Percentiles rank a stretch among this genome's conserved stretches.
These are phyloP conservation scores for Cotesia vestalis DNA, from an alignment of 1,140 invertebrate genomes.

Conservation along the genomic window DNA sequence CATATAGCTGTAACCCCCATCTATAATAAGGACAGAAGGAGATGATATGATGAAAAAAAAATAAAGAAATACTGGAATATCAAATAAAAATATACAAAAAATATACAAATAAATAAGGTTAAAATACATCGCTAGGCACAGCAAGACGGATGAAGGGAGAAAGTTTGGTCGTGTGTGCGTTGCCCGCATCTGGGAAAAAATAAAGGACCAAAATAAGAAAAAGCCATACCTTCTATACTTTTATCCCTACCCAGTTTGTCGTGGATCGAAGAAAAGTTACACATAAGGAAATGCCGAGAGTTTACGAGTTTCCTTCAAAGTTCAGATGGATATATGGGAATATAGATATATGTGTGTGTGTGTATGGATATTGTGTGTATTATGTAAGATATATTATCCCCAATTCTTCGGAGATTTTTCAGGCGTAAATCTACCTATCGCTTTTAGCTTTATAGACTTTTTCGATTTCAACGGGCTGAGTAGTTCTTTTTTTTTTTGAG, in stretches of 20 bases:
- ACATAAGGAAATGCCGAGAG: slow-evolving; percentile 11
- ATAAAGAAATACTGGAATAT: slow-evolving; percentile 17
- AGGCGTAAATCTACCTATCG: slow-evolving; percentile 19
- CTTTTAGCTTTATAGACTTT: neutral
- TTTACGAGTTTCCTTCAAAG: slow-evolving; percentile 19
- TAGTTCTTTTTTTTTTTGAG: too few relatives aligned
- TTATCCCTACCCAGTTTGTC: too few relatives aligned
- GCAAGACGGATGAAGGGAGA: slow-evolving; percentile 4
- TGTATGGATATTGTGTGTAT: too few relatives aligned
- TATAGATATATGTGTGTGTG: too few relatives aligned
- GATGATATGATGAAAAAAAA: slow-evolving; percentile 5
- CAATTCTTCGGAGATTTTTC: slow-evolving; percentile 5
- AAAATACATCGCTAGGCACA: slow-evolving; percentile 19
- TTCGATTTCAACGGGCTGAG: neutral
- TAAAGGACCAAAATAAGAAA: neutral
- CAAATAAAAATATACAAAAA: slow-evolving; percentile 20
- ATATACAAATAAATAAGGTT: slow-evolving; percentile 22
- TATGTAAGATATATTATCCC: neutral
- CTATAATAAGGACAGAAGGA: slow-evolving; percentile 1
- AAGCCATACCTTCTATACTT: too few relatives aligned
- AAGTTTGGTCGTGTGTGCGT: slow-evolving; percentile 19
- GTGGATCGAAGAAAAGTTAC: neutral
- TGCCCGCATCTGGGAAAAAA: slow-evolving; percentile 26
- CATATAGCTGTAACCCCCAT: neutral
- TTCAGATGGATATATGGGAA: neutral